Base-by-base conservation (phyloP, 2,797 vertebrate genomes). In the Coregonus ussuriensis region DNA sequence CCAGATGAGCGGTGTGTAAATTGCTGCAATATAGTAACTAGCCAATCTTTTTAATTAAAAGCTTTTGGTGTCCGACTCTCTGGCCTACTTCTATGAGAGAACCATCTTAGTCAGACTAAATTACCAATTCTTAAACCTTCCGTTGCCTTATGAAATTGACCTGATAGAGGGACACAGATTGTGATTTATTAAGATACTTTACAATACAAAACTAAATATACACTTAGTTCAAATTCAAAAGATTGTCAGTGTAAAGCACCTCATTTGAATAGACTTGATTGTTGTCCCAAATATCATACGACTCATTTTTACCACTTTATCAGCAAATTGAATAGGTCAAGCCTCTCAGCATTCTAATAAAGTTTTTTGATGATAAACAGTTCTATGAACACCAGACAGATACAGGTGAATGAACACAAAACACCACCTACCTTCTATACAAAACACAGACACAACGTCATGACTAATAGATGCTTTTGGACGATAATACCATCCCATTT, bases 41-140 rank as follows among this genome's bases (percentile, higher is more conserved):
- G 92, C 89, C 90, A 92, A 91, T 95, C 14, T 31, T 47, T 95
- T 94, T 94, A 95, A 97, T 96, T 94, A 94, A 95, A 97, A 95
- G 41, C 79, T 73, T 92, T 93, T 94, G 77, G 80, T 88, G 94
- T 94, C 91, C 90, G 88, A 91, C 18, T 71, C 29, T 13, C 14
- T 68, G 41, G 11, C 13, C 33, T 89, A 92, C 88, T 89, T 90
- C 87, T 66, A 6, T 56, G 31, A 65, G 79, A 94, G 89, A 92
- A 89, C 85, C 90, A 92, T 94, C 92, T 90, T 91, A 86, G 78
- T 77, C 87, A 91, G 90, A 94, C 91, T 90, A 91, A 88, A 92
- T 93, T 93, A 94, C 89, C 81, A 87, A 88, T 91, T 86, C 85
- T 84, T 86, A 89, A 90, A 88, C 79, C 72, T 78, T 31, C 73